Evolutionary conservation across 2,888 invertebrate genomes (phyloP).

Genomic region (Polyommatus icarus): DNA sequence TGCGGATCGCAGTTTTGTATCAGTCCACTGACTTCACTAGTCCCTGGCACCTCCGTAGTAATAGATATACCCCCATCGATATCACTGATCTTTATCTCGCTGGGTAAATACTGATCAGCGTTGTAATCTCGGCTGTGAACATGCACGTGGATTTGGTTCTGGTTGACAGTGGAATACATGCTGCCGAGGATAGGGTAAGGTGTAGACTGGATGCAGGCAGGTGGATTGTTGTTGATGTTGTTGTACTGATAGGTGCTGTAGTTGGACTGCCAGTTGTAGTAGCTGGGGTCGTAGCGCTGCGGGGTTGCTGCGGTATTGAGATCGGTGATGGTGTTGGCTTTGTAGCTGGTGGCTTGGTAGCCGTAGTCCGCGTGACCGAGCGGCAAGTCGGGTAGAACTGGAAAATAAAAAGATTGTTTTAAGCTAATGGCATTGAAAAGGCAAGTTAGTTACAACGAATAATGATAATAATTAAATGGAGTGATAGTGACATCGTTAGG

Average conservation of each 20-base stretch:
- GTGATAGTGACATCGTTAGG: no score
- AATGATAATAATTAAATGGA: no score
- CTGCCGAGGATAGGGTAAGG: constrained; percentile 84
- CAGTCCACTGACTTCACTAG: constrained; percentile 70
- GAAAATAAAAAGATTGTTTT: neutral
- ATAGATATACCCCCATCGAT: constrained; percentile 81
- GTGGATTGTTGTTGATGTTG: constrained; percentile 80
- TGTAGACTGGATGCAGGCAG: constrained; percentile 74
- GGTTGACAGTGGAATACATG: constrained; percentile 90
- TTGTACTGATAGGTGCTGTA: constrained; percentile 82
- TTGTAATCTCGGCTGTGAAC: constrained; percentile 85
- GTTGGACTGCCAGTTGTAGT: constrained; percentile 81
- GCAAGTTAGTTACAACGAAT: no score
- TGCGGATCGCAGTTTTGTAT: constrained; percentile 76
- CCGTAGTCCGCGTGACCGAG: constrained; percentile 69
- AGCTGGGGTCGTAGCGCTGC: constrained; percentile 77
- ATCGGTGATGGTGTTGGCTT: constrained; percentile 67
- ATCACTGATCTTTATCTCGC: constrained; percentile 82
- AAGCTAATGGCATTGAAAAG: no score
- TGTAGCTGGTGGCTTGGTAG: constrained; percentile 65
- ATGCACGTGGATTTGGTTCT: constrained; percentile 92
- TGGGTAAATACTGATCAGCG: constrained; percentile 83
- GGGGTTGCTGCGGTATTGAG: constrained; percentile 70
- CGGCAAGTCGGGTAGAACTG: constrained; percentile 81
- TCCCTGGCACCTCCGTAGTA: constrained; percentile 70